These are phyloP conservation scores for Drosophila aldrichi DNA, from an alignment of 2,888 invertebrate species.

Conservation along the genomic window DNA sequence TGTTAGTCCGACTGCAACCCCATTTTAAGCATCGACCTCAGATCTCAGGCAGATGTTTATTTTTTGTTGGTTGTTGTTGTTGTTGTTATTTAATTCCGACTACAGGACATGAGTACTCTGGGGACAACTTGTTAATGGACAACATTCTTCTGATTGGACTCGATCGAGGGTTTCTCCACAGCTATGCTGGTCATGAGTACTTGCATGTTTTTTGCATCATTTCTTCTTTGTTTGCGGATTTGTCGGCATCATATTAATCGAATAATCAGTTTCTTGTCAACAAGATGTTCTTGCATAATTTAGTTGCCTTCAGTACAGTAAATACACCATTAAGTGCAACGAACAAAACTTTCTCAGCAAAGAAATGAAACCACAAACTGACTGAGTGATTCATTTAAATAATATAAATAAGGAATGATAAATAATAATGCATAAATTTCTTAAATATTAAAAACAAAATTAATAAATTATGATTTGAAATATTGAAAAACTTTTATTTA, in stretches of 20 bases:
- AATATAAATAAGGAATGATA: too few relatives aligned
- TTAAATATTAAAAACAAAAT: too few relatives aligned
- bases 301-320: conserved; percentile 37
- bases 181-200: conserved; percentile 13
- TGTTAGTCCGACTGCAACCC: conserved; percentile 32
- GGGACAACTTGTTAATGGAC: conserved; percentile 77
- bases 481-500: too few relatives aligned
- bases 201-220: conserved; percentile 26
- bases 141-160: conserved; percentile 69
- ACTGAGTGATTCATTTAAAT: not conserved
- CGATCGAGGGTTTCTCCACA: conserved; percentile 36
- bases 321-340: conserved; percentile 9
- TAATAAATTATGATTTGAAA: too few relatives aligned
- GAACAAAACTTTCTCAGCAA: not conserved
- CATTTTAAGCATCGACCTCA: conserved; percentile 20
- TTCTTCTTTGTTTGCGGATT: conserved; percentile 16
- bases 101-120: conserved; percentile 41
- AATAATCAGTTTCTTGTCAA: conserved; percentile 74
- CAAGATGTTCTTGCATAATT: conserved; percentile 66
- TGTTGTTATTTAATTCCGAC: not conserved
- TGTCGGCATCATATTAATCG: conserved; percentile 64
- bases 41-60: conserved; percentile 68
- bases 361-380: not conserved
- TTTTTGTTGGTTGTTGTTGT: not conserved
- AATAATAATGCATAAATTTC: too few relatives aligned